These are phyloP conservation scores for Ctenodactylus gundi DNA, from an alignment of 2,113 vertebrate genomes.

Conservation along the genomic window DNA sequence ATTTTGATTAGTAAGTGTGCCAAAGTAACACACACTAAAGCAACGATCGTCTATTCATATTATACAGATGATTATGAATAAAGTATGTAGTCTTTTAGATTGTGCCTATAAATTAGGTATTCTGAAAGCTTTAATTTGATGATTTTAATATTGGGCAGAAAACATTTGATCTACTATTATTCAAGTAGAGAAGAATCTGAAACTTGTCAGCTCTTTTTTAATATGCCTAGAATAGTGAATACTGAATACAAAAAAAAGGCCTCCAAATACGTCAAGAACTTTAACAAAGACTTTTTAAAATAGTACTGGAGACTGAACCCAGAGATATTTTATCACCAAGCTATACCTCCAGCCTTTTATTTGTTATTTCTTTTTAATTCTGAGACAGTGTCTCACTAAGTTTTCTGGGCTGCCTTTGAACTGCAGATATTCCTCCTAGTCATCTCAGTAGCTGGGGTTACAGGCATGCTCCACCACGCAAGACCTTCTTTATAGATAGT, in stretches of 20 bases:
- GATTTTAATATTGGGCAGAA: neutral
- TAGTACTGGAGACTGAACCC: neutral
- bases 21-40: neutral
- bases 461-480: neutral
- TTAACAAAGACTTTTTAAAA: neutral
- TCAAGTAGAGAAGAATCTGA: neutral
- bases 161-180: neutral
- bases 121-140: neutral
- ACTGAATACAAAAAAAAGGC: neutral
- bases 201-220: neutral
- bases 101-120: neutral
- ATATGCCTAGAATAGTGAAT: neutral
- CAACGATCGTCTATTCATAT: neutral
- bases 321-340: neutral
- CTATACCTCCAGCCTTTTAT: neutral
- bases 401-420: neutral
- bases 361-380: neutral
- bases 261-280: conserved; percentile 12
- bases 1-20: neutral
- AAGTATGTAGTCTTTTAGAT: neutral
- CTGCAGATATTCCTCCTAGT: neutral
- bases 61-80: neutral
- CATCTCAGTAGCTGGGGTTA: neutral
- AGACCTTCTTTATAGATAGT: neutral
- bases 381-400: neutral